phyloP scores from a whole-genome alignment of 2,113 vertebrate genomes.

The Myotis yumanensis region DNA sequence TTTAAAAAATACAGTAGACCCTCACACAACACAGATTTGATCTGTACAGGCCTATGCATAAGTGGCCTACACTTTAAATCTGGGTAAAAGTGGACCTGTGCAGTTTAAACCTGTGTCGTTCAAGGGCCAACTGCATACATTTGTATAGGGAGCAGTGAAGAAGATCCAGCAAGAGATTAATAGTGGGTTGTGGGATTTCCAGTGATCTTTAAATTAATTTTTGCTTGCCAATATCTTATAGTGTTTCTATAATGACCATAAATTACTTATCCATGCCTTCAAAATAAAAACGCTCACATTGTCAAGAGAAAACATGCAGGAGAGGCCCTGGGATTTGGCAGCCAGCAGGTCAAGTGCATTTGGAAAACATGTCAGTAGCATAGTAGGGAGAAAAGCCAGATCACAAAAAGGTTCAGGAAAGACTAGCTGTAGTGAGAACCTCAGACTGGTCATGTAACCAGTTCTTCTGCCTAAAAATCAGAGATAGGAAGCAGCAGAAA shows the following conservation, averaged over 20 bases:
- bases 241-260: neutral
- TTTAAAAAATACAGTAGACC: neutral
- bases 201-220: constrained; percentile 6
- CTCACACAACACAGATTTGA: neutral
- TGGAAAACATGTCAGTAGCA: neutral
- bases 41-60: neutral
- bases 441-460: neutral
- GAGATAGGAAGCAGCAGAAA: neutral
- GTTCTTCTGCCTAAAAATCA: neutral
- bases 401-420: neutral
- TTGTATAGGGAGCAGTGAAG: neutral
- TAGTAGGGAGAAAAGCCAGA: neutral
- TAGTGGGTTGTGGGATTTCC: neutral
- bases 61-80: neutral
- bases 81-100: neutral
- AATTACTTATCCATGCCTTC: neutral
- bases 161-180: neutral
- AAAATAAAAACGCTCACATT: neutral
- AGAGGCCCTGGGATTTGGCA: neutral
- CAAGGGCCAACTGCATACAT: neutral
- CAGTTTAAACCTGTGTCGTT: neutral
- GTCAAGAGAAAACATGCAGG: neutral
- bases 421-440: neutral
- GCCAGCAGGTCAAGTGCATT: neutral
- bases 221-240: neutral